Conservation (phyloP, 2,888 invertebrate genomes). For the Diabrotica balteata region DNA sequence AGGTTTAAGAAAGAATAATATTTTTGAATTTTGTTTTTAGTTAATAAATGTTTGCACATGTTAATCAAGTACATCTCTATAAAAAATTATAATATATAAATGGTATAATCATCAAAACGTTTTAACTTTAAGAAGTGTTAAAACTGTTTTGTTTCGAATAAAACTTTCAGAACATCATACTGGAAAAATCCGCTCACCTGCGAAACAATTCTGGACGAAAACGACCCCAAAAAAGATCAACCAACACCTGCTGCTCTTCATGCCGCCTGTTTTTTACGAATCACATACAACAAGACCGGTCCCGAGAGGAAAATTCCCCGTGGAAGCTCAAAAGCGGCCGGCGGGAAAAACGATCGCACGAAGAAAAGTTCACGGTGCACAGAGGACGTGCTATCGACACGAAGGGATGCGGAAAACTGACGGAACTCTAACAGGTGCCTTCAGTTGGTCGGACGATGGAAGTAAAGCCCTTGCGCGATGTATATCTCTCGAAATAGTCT, state of each 20-base stretch:
- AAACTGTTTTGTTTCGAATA: too few relatives aligned
- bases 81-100: too few relatives aligned
- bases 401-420: constrained; percentile 41
- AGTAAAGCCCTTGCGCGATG: constrained; percentile 31
- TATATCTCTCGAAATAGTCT: constrained; percentile 23
- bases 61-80: too few relatives aligned
- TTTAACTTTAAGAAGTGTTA: too few relatives aligned
- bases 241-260: constrained; percentile 23
- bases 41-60: too few relatives aligned
- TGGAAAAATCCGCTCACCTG: constrained; percentile 22
- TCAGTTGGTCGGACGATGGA: constrained; percentile 20
- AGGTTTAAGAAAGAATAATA: too few relatives aligned
- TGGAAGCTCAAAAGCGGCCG: constrained; percentile 1
- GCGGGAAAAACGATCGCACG: constrained; percentile 1
- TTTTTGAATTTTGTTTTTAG: too few relatives aligned
- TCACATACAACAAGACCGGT: constrained; percentile 1
- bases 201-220: constrained; percentile 25
- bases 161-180: too few relatives aligned
- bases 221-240: constrained; percentile 26
- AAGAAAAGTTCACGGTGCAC: constrained; percentile 14
- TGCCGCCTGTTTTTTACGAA: constrained; percentile 2
- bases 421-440: constrained; percentile 45
- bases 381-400: constrained; percentile 26
- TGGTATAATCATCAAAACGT: too few relatives aligned
- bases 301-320: not conserved